phyloP scores from a whole-genome alignment of 2,888 invertebrate genomes.

The Limenitis camilla region DNA sequence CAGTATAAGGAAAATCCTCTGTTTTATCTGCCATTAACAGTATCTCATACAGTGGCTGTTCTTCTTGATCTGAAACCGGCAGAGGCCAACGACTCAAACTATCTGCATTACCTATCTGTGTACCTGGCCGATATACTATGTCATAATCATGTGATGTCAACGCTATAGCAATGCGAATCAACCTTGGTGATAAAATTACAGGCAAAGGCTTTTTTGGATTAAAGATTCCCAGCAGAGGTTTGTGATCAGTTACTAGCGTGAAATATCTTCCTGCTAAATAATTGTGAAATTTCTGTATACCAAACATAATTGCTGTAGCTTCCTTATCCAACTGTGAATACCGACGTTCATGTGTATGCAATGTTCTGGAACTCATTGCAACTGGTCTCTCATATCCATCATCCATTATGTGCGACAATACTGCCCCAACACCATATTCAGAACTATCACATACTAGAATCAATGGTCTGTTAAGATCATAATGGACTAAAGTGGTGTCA shows the following conservation, averaged over 20 bases:
- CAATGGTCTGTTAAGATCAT: no score
- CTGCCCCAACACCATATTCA: no score
- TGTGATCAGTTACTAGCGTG: constrained; percentile 22
- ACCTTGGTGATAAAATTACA: constrained; percentile 19
- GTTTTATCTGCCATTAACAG: constrained; percentile 21
- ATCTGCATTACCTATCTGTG: no score
- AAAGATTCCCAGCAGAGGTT: constrained; percentile 22
- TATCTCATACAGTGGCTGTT: constrained; percentile 14
- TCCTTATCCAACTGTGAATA: no score
- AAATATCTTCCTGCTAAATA: constrained; percentile 19
- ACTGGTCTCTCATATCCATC: no score
- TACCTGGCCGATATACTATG: constrained; percentile 24
- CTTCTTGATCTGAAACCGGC: constrained; percentile 10
- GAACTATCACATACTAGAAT: no score
- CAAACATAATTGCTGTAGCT: no score
- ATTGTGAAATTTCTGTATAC: neutral
- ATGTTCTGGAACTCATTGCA: no score
- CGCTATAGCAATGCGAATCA: constrained; percentile 25
- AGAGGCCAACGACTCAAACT: no score
- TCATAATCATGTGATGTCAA: constrained; percentile 22
- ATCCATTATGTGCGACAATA: no score
- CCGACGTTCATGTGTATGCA: no score
- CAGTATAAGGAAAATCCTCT: constrained; percentile 10
- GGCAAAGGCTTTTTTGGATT: constrained; percentile 22
- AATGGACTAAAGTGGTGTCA: no score